phyloP scores from a whole-genome alignment of 2,888 invertebrate species.

The Nemotelus nigrinus region DNA sequence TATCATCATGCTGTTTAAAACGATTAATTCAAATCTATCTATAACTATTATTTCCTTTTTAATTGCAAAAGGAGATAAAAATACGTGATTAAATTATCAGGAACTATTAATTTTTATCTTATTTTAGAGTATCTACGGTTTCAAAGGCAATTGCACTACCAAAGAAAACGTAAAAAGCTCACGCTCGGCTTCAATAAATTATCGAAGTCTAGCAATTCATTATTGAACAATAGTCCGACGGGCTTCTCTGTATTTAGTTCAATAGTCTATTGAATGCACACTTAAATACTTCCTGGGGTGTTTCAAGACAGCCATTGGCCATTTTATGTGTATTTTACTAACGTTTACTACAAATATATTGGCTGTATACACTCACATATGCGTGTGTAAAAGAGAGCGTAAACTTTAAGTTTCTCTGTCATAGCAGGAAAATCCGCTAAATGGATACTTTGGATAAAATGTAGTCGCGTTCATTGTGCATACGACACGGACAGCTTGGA shows the following conservation, averaged over 20 bases:
- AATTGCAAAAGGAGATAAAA: no score
- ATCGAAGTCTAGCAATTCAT: conserved; percentile 31
- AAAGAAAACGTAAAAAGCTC: background rate
- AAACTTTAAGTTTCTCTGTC: no score
- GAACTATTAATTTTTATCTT: no score
- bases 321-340: conserved; percentile 2
- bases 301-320: background rate
- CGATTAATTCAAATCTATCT: no score
- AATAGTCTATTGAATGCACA: conserved; percentile 23
- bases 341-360: background rate
- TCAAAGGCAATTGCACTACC: background rate
- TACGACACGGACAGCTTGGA: background rate
- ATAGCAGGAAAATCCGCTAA: background rate
- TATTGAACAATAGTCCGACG: conserved; percentile 19
- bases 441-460: conserved; percentile 1
- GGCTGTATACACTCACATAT: no score
- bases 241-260: conserved; percentile 15
- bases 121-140: background rate
- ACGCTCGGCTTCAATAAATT: conserved; percentile 13
- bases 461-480: background rate
- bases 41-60: no score
- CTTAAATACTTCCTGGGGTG: conserved; percentile 35
- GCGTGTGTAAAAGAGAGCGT: no score
- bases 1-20: no score
- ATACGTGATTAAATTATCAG: no score